phyloP scores from a whole-genome alignment of 92 coral and sea anemone genomes.

The Nematostella vectensis region DNA sequence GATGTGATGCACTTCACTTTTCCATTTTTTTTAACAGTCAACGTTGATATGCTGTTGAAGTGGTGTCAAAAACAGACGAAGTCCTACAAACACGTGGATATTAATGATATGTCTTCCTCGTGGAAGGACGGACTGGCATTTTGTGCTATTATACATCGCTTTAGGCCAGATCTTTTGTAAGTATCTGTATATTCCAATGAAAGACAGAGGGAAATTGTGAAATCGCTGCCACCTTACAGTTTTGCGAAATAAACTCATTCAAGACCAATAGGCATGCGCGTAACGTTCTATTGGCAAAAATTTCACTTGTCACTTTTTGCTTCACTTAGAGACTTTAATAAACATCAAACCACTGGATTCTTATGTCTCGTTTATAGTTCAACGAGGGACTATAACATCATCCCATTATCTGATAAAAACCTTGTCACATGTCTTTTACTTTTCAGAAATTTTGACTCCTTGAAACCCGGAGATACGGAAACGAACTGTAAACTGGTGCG shows the following conservation, averaged over 20 bases:
- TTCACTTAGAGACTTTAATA: too few relatives aligned
- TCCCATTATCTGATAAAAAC: too few relatives aligned
- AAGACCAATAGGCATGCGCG: conserved; percentile 1
- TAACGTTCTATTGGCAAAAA: too few relatives aligned
- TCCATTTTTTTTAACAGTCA: too few relatives aligned
- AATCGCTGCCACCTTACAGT: not conserved
- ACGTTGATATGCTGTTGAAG: conserved; percentile 57
- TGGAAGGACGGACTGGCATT: conserved; percentile 95
- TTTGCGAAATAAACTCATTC: not conserved
- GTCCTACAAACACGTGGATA: conserved; percentile 64
- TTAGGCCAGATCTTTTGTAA: conserved; percentile 91
- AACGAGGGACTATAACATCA: too few relatives aligned
- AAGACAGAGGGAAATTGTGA: too few relatives aligned
- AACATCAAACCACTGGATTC: too few relatives aligned
- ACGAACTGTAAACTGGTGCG: conserved; percentile 66
- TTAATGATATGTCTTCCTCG: conserved; percentile 83
- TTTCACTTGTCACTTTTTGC: too few relatives aligned
- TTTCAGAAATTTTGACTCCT: conserved; percentile 55
- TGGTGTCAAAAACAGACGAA: conserved; percentile 97
- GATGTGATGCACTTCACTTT: too few relatives aligned
- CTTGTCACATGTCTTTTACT: too few relatives aligned
- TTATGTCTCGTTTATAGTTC: too few relatives aligned
- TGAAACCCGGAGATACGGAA: conserved; percentile 46
- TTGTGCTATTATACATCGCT: conserved; percentile 91
- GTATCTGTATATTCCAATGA: conserved; percentile 12